A percentile compares a stretch with the other conserved stretches of the same genome.
These are phyloP conservation scores for Schizothorax lantsangensis DNA, from an alignment of 2,797 vertebrate genomes.

Conservation along the genomic window DNA sequence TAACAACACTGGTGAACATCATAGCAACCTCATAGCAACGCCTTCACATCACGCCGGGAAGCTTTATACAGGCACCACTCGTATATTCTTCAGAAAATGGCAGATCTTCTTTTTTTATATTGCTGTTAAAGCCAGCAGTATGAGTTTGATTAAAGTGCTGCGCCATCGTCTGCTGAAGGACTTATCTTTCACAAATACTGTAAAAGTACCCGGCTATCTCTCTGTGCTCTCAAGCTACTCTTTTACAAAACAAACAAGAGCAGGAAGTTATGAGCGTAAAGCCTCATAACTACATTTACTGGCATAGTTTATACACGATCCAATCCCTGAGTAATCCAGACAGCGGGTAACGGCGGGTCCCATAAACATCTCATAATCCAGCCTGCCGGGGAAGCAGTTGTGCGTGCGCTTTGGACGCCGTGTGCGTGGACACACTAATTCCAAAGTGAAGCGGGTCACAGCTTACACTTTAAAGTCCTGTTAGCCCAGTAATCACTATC, in stretches of 20 bases:
- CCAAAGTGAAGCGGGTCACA: conserved; percentile 57
- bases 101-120: background rate
- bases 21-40: background rate
- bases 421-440: conserved; percentile 63
- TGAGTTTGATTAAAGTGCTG: background rate
- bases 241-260: conserved; percentile 64
- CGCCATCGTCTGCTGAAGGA: background rate
- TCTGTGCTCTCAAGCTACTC: conserved; percentile 51
- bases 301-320: conserved; percentile 63
- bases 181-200: conserved; percentile 15
- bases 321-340: conserved; percentile 60
- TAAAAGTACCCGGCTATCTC: conserved; percentile 42
- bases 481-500: conserved; percentile 56
- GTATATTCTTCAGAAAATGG: background rate
- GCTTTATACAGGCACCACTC: background rate
- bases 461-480: conserved; percentile 59
- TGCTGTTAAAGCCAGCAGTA: background rate
- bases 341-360: conserved; percentile 64
- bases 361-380: conserved; percentile 69
- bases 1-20: background rate
- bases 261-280: conserved; percentile 59
- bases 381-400: conserved; percentile 57
- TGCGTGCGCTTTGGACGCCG: conserved; percentile 52
- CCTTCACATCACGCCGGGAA: too few species aligned
- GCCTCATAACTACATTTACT: conserved; percentile 62